Base-by-base conservation (phyloP, 2,113 vertebrate genomes). In the Channa maculata region DNA sequence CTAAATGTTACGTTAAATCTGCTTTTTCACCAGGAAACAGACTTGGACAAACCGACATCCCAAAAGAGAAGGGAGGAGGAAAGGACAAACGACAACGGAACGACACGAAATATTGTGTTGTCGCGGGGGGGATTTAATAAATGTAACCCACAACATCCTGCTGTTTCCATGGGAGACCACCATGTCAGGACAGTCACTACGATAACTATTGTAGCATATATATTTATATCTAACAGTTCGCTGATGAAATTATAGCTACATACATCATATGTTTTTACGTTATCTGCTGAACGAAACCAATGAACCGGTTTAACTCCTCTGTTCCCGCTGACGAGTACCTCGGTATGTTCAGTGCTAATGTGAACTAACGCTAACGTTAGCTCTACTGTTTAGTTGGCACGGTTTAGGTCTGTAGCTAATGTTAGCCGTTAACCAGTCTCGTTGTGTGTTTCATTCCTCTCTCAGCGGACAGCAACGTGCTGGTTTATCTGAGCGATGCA, bases 401-500 rank as follows among this genome's bases (percentile, higher is more conserved):
- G 45, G 1, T 14, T n/a, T 8, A 67, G 51, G 50, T 48, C 15
- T 14, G 39, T 5, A 55, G 66, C 38, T 39, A 13, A 1, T 7
- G 5, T 50, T 41, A 7, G 4, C 39, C 39, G 6, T 4, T 41
- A 41, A 7, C 6, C 6, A 41, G 4, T 41, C 1, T 5, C 6
- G 6, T 13, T 60, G 6, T 67, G 8, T 9, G 0, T 53, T 79
- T 9, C 46, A 2, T 75, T 37, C 73, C 5, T 38, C 8, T 65
- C 9, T 0, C 88, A 99, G 98, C 95, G 77, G 96, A 97, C 87
- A 96, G 92, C 60, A 93, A 96, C 71, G 96, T 98, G 77, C 89
- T 97, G 57, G 97, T 97, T 0, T 99, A 99, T 83, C 93, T 99
- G 89, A 97, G 96, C 68, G 98, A 99, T 88, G 96, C 97, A 13